These are phyloP conservation scores for Macroteleia sp. DNA, from an alignment of 2,888 invertebrate species.

Conservation along the genomic window DNA sequence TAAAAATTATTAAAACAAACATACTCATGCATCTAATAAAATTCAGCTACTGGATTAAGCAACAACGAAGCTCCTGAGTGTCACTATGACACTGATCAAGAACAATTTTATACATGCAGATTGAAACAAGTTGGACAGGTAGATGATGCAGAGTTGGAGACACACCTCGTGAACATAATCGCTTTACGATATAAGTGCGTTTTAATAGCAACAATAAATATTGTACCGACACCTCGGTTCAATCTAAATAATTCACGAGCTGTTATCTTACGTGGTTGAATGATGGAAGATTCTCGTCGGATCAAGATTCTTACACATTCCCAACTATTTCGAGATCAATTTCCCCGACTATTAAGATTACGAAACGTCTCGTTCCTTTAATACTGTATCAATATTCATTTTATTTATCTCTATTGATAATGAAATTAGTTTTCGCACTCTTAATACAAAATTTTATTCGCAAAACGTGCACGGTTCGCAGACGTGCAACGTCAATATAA, in stretches of 20 bases:
- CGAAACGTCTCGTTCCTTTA: conserved; percentile 27
- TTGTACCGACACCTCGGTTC: conserved; percentile 40
- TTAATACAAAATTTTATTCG: too few species aligned
- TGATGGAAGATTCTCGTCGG: conserved; percentile 48
- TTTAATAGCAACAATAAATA: conserved; percentile 61
- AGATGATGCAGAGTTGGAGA: conserved; percentile 37
- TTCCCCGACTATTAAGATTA: conserved; percentile 44
- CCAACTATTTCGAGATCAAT: conserved; percentile 47
- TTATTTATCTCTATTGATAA: conserved; percentile 20
- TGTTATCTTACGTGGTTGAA: conserved; percentile 37
- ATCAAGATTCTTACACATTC: conserved; percentile 44
- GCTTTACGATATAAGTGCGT: conserved; percentile 63
- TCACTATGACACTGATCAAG: background rate
- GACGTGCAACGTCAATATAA: too few species aligned
- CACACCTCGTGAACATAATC: conserved; percentile 65
- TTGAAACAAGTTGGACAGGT: conserved; percentile 58
- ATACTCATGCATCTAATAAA: background rate
- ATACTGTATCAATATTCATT: too few species aligned
- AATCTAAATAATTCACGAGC: conserved; percentile 35
- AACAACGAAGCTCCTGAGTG: conserved; percentile 12
- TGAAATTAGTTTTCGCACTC: too few species aligned
- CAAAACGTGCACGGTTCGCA: too few species aligned
- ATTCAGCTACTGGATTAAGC: background rate
- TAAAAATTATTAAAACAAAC: too few species aligned
- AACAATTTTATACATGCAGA: conserved; percentile 47